phyloP scores from a whole-genome alignment of 2,797 vertebrate species.

The Harpagifer antarcticus region DNA sequence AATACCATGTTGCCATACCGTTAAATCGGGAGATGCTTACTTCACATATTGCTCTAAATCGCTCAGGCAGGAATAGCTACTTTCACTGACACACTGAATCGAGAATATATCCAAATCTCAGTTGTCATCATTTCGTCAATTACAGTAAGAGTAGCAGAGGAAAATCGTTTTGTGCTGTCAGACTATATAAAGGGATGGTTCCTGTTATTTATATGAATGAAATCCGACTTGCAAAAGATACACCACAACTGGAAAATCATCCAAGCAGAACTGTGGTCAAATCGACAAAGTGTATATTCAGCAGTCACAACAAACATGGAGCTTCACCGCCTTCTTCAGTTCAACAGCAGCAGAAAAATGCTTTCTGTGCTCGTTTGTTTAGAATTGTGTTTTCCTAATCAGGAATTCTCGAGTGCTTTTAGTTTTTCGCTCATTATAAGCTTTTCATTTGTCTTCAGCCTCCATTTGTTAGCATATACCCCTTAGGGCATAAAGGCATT shows the following conservation, averaged over 20 bases:
- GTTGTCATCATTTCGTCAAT: conserved; percentile 37
- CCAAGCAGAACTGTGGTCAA: conserved; percentile 29
- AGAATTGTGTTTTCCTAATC: conserved; percentile 43
- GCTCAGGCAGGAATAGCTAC: not conserved
- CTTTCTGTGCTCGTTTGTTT: not conserved
- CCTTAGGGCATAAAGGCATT: not conserved
- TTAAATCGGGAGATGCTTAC: conserved; percentile 1
- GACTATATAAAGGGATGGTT: conserved; percentile 25
- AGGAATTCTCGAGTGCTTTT: conserved; percentile 16
- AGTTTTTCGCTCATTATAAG: conserved; percentile 19
- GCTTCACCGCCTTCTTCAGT: conserved; percentile 15
- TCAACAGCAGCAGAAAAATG: conserved; percentile 4
- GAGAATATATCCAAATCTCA: conserved; percentile 40
- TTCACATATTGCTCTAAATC: not conserved
- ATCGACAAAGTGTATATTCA: conserved; percentile 33
- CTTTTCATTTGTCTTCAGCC: conserved; percentile 35
- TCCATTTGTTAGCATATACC: conserved; percentile 21
- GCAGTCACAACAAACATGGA: conserved; percentile 32
- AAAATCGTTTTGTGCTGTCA: conserved; percentile 29
- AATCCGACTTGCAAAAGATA: conserved; percentile 43
- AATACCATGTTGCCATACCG: not conserved
- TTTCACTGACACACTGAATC: conserved; percentile 10
- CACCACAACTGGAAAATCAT: conserved; percentile 41
- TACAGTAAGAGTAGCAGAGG: conserved; percentile 20
- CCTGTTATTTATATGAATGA: conserved; percentile 52